Base-by-base conservation (phyloP, 2,113 vertebrate species). In the Pseudorectes ferrugineus region DNA sequence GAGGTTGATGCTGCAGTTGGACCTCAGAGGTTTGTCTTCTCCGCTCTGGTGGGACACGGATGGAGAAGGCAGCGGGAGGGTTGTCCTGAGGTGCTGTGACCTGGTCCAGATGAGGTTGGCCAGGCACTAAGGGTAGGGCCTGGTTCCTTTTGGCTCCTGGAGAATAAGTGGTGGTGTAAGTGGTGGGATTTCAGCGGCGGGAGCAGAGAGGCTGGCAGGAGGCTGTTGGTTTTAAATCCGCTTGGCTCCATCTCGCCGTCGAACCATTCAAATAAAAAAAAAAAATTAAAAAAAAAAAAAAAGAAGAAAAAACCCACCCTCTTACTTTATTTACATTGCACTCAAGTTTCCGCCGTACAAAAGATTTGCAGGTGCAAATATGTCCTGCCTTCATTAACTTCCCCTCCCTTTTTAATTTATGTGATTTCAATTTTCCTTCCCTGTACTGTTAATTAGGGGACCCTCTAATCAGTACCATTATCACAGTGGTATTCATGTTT, bases 401-500 rank as follows among this genome's bases (percentile, higher is more conserved):
- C 97, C 98, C 98, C 98, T 98, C 98, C 98, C 98, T 98, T 98
- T 98, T 98, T 98, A 98, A 98, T 98, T 98, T 98, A 98, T 98
- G 98, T 98, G 98, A 98, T 98, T 98, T 98, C 98, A 98, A 98
- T 98, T 98, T 98, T 98, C 97, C 97, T 98, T 98, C 98, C 98
- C 98, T 98, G 98, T 98, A 98, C 98, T 98, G 98, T 99, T 98
- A 99, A 98, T 99, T 98, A 99, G 97, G 98, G 96, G 97, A 98
- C 98, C 98, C 98, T 98, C 98, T 98, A 98, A 98, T 98, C 98
- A 98, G 98, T 98, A 98, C 98, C 98, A 99, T 99, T 98, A 99
- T 98, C 98, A 97, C 97, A 98, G 98, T 98, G 98, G 98, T 98
- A 98, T 98, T 98, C 97, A 98, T 98, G 98, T 99, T 99, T 99